Base-by-base conservation (phyloP, 2,888 invertebrate species). In the Drosophila kuntzei region DNA sequence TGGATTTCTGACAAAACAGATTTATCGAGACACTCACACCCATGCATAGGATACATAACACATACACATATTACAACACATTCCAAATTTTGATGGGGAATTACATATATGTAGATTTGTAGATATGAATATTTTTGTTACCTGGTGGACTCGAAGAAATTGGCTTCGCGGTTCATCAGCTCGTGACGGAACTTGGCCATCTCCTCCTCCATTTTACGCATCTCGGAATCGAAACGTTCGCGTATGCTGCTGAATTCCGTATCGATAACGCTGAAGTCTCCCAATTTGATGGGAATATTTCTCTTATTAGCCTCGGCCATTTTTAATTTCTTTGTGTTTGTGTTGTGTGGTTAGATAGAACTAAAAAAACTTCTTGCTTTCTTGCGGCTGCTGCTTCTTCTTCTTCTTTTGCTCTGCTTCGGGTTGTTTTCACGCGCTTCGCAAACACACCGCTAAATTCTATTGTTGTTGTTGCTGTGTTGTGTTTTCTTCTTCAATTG, bases 131-230 rank as follows among this genome's bases (percentile, higher is more conserved):
- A 27, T 18, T 20, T 57, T 68, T n/a, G n/a, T n/a, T 70, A 97
- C 97, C 97, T 97, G 89, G 97, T 96, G 92, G 95, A 96, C 93
- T 97, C 96, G 93, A 97, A 97, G 94, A 97, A 97, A 91, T 97
- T 96, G 91, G 96, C 96, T 93, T 98, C 98, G 91, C 97, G 95
- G 93, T 97, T 97, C 96, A 98, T 97, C 77, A 98, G 94, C 92
- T 98, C 97, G 80, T 96, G 96, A 89, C 98, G 95, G 94, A 98
- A 98, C 94, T 96, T 96, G 92, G 96, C 96, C 98, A 98, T 98
- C 94, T 98, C 98, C 90, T 98, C 98, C 94, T 99, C 98, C 97
- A 99, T 98, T 94, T 98, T 97, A 90, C 96, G 95, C 98, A 99
- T 98, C 94, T 99, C 98, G 77, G 96, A 96, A 93, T 98, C 98